Percentiles rank a stretch among this genome's conserved stretches.
Evolutionary conservation across 2,888 invertebrate genomes (phyloP).

Genomic region (Lepas anatifera): DNA sequence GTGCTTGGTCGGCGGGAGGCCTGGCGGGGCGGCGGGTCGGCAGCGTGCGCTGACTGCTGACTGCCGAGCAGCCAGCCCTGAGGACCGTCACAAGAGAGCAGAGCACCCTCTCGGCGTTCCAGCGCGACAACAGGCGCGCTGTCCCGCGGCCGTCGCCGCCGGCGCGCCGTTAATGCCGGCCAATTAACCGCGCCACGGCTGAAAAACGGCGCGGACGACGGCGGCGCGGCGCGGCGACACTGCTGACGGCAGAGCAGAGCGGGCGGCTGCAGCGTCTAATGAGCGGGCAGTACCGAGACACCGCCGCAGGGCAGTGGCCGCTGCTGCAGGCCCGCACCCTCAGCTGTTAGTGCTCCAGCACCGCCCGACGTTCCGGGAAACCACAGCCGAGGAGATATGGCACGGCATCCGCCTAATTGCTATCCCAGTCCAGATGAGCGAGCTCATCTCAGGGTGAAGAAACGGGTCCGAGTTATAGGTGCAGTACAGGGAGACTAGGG

Average conservation of each 20-base stretch:
- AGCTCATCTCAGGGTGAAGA: too few relatives aligned
- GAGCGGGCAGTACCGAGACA: background rate
- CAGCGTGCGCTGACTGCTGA: background rate
- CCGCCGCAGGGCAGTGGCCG: background rate
- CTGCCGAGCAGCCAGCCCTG: too few relatives aligned
- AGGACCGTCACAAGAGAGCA: background rate
- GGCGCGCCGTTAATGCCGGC: background rate
- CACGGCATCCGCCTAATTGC: too few relatives aligned
- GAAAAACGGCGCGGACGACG: background rate
- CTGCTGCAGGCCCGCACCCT: background rate
- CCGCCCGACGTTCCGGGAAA: too few relatives aligned
- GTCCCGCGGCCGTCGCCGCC: background rate
- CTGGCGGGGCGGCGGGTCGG: background rate
- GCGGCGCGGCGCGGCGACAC: background rate
- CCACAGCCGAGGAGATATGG: too few relatives aligned
- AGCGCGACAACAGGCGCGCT: background rate
- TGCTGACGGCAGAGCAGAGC: background rate
- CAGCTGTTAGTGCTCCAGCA: too few relatives aligned
- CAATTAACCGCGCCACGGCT: background rate
- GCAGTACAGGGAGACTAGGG: too few relatives aligned
- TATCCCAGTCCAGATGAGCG: too few relatives aligned
- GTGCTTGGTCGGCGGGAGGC: background rate
- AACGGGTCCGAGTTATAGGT: too few relatives aligned
- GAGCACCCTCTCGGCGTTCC: background rate
- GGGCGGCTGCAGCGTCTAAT: background rate